Conservation (phyloP, 2,797 vertebrate genomes). For the Squalus acanthias region DNA sequence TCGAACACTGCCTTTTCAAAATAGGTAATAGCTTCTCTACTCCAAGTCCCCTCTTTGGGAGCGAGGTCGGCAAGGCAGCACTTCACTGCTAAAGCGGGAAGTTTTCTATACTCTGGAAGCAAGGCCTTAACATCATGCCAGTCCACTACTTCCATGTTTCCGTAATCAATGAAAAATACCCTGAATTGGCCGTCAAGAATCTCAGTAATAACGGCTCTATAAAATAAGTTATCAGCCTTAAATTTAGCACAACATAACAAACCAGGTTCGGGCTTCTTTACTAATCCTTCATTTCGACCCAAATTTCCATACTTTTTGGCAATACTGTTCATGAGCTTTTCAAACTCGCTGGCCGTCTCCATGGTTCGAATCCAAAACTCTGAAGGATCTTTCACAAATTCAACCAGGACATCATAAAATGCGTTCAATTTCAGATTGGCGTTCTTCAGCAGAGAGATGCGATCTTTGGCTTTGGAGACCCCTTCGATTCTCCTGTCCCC, state of each 20-base stretch:
- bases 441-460: constrained; percentile 29
- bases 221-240: constrained; percentile 65
- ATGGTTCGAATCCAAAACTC: constrained; percentile 81
- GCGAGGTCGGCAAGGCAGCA: constrained; percentile 68
- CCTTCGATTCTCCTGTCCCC: not conserved
- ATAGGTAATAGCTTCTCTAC: constrained; percentile 59
- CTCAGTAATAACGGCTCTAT: constrained; percentile 65
- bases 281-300: constrained; percentile 48
- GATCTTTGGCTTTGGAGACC: accelerated
- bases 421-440: constrained; percentile 51
- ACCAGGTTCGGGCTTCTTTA: constrained; percentile 59
- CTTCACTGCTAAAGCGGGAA: constrained; percentile 70
- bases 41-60: constrained; percentile 67
- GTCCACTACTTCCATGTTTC: constrained; percentile 65
- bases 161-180: constrained; percentile 74
- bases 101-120: constrained; percentile 61
- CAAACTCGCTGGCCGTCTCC: constrained; percentile 58
- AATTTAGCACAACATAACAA: constrained; percentile 74
- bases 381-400: constrained; percentile 65
- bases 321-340: constrained; percentile 63
- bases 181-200: constrained; percentile 53
- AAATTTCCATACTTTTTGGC: constrained; percentile 62
- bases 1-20: constrained; percentile 70
- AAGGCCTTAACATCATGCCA: constrained; percentile 59
- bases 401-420: constrained; percentile 61